Evolutionary conservation across 2,797 vertebrate genomes (phyloP), one percentile per base, ranked within the genome.

Genomic region (Molothrus aeneus): DNA sequence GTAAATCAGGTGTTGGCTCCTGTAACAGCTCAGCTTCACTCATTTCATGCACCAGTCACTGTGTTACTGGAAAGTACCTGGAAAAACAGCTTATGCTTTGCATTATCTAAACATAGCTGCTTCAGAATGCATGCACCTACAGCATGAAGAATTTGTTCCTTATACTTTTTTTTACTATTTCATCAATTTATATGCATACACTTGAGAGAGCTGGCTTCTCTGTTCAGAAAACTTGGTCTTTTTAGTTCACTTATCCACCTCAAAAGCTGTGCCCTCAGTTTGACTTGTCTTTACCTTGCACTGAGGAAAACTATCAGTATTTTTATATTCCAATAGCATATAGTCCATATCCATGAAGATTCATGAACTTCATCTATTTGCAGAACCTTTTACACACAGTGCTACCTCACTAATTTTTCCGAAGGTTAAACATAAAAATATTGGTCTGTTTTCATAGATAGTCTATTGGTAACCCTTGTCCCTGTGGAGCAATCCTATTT

Each of bases 31-130:
- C 60, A 8, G 42, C 31, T 80, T 91, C 57, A 63, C 79, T 93
- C 45, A 80, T 92, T 95, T 91, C 70, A 63, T 84, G 80, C 54
- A 86, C 40, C 72, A 74, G 56, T 85, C 92, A 69, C 63, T 73
- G 31, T 68, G 42, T 78, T 83, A 69, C n/a, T 85, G 80, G 61
- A 87, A 91, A 91, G 79, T 45, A 73, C 42, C 21, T 64, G 57
- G 68, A 68, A 91, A 90, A 89, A 22, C 34, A 85, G 28, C 56
- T 70, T 81, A 36, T 14, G 32, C 21, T 80, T 80, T 70, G 38
- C 32, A 42, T 65, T 85, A 81, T 26, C 64, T 61, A 64, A 87
- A 54, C 0, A 1, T 10, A 64, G 16, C 64, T 83, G 22, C 59
- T 92, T 87, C 65, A 63, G 24, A 38, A 68, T 69, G 24, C 10